Evolutionary conservation across 1,140 invertebrate genomes (phyloP).

Genomic region (Drosophila punjabiensis): DNA sequence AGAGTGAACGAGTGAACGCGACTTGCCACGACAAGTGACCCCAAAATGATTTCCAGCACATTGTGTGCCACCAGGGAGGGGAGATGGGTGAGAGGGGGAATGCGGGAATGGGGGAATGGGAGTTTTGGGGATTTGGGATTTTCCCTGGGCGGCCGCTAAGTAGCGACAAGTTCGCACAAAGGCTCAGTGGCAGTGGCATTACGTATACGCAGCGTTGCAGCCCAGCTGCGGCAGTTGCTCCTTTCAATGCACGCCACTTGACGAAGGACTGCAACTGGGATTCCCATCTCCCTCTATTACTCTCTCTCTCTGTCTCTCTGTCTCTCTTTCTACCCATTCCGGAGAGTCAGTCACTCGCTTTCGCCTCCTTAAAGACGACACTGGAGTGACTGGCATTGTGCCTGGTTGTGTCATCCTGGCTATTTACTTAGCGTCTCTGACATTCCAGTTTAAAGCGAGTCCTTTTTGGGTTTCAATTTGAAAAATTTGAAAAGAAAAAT

Average conservation of each 20-base stretch:
- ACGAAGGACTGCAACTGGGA: conserved; percentile 24
- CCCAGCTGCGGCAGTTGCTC: conserved; percentile 41
- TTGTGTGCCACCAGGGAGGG: not conserved
- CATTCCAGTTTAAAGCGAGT: not conserved
- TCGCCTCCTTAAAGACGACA: conserved; percentile 21
- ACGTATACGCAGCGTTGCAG: conserved; percentile 28
- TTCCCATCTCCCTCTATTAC: not conserved
- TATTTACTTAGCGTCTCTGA: conserved; percentile 6
- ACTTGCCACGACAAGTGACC: conserved; percentile 39
- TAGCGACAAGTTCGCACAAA: conserved; percentile 59
- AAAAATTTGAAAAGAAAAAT: not conserved
- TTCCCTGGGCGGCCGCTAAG: conserved; percentile 43
- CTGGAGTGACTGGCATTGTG: conserved; percentile 17
- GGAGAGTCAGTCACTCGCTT: conserved; percentile 8
- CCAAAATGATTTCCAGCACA: conserved; percentile 51
- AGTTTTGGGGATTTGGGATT: conserved; percentile 38
- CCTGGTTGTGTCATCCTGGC: conserved; percentile 7
- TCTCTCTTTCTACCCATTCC: not conserved
- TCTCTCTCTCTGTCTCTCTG: too few relatives aligned
- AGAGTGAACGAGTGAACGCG: conserved; percentile 15
- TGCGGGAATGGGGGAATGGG: not conserved
- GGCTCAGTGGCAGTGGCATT: conserved; percentile 12
- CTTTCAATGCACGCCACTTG: conserved; percentile 63
- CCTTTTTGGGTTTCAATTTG: not conserved
- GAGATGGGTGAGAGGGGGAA: too few relatives aligned